These are phyloP conservation scores for Pangasius djambal DNA, from an alignment of 2,797 vertebrate genomes.

Conservation along the genomic window DNA sequence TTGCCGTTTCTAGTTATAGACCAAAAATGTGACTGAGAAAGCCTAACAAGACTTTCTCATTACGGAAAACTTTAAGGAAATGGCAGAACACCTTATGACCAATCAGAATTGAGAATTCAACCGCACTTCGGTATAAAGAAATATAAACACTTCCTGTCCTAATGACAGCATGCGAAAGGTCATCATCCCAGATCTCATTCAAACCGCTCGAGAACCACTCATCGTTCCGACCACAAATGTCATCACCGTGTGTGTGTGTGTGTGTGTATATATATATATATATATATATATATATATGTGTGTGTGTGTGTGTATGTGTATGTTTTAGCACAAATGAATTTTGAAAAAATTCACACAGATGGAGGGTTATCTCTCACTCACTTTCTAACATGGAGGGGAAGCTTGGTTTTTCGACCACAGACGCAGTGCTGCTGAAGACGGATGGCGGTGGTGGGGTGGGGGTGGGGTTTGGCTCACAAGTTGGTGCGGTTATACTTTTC, in stretches of 20 bases:
- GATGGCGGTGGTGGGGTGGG: not conserved
- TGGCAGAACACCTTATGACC: not conserved
- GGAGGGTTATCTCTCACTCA: not conserved
- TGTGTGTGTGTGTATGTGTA: not conserved
- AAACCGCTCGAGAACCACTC: slow-evolving; percentile 38
- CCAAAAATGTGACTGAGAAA: too few relatives aligned
- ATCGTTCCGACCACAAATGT: slow-evolving; percentile 56
- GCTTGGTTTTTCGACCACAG: slow-evolving; percentile 39
- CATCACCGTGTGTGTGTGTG: slow-evolving; percentile 22
- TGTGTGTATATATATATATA: too few relatives aligned
- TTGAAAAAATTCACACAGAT: not conserved
- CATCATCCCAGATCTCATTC: slow-evolving; percentile 48
- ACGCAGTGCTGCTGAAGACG: slow-evolving; percentile 45
- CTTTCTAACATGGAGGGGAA: slow-evolving; percentile 21
- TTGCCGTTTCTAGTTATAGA: too few relatives aligned
- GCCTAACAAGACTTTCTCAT: not conserved
- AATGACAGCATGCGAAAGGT: slow-evolving; percentile 58
- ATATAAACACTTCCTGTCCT: slow-evolving; percentile 44
- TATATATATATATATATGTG: too few relatives aligned
- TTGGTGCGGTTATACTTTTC: slow-evolving; percentile 53
- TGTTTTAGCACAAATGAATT: slow-evolving; percentile 39
- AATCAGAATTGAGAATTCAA: not conserved
- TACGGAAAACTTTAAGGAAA: not conserved
- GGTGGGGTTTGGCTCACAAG: not conserved
- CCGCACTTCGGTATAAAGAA: not conserved